Evolutionary conservation across 2,888 invertebrate genomes (phyloP).

Genomic region (Ormyrus pomaceus): DNA sequence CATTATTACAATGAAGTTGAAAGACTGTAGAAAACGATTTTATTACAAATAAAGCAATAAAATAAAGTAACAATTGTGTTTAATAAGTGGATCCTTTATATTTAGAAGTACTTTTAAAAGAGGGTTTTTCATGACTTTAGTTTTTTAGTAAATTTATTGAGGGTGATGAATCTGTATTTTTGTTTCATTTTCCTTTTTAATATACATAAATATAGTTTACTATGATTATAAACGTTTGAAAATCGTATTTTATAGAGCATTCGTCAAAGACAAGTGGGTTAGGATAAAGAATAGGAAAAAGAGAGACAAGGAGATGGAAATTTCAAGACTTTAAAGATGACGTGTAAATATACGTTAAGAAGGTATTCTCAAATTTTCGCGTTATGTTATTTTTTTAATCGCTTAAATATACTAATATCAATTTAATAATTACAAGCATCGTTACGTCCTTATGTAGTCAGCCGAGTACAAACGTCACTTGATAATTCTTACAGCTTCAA

Average conservation of each 20-base stretch:
- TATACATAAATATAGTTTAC: constrained; percentile 71
- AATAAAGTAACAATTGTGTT: constrained; percentile 20
- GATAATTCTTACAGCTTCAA: constrained; percentile 62
- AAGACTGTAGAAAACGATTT: constrained; percentile 52
- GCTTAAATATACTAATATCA: constrained; percentile 75
- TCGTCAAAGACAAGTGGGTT: constrained; percentile 45
- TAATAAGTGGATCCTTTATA: neutral
- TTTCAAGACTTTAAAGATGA: constrained; percentile 38
- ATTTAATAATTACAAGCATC: constrained; percentile 75
- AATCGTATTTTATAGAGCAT: constrained; percentile 58
- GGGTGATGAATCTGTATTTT: constrained; percentile 62
- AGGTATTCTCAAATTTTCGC: constrained; percentile 55
- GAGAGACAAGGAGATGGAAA: constrained; percentile 51
- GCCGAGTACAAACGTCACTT: constrained; percentile 69
- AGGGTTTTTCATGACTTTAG: constrained; percentile 39
- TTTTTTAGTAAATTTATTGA: constrained; percentile 52
- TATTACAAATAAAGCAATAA: constrained; percentile 52
- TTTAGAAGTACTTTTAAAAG: constrained; percentile 24
- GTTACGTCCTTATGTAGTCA: constrained; percentile 74
- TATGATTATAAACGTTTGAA: constrained; percentile 67
- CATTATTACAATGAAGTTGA: constrained; percentile 48
- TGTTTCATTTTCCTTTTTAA: constrained; percentile 63
- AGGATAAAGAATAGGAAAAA: constrained; percentile 41
- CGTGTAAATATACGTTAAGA: constrained; percentile 62
- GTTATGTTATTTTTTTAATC: constrained; percentile 70